phyloP scores from a whole-genome alignment of 1,140 invertebrate species.

The Drosophila hydei region DNA sequence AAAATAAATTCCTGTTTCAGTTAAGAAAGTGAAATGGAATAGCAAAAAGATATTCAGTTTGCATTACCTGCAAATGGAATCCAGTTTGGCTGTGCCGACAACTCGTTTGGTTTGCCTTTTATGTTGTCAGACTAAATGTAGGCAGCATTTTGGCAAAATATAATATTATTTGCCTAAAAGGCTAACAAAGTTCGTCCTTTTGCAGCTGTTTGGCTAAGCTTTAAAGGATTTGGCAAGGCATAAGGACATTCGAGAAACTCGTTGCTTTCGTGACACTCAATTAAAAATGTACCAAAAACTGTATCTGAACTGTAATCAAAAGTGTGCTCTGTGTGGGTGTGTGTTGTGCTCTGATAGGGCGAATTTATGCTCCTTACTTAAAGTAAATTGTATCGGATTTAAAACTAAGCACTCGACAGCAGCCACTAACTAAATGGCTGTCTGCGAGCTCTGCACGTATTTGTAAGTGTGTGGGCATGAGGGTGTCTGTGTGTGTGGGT shows the following conservation, averaged over 20 bases:
- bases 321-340: constrained; percentile 16
- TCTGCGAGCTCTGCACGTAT: constrained; percentile 19
- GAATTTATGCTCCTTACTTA: constrained; percentile 64
- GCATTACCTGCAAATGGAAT: not conserved
- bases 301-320: constrained; percentile 36
- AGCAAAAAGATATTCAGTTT: not conserved
- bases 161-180: not conserved
- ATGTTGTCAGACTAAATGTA: not conserved
- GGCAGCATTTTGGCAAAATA: constrained; percentile 8
- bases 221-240: not conserved
- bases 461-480: not conserved
- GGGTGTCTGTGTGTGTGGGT: constrained; percentile 13
- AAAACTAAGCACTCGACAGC: constrained; percentile 61
- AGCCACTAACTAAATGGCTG: constrained; percentile 70
- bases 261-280: constrained; percentile 41
- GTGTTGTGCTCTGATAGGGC: constrained; percentile 31
- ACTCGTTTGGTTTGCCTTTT: not conserved
- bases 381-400: constrained; percentile 74
- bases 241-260: not conserved
- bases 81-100: no score
- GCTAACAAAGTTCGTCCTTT: not conserved
- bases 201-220: constrained; percentile 23
- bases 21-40: not conserved
- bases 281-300: constrained; percentile 59
- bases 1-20: not conserved